Evolutionary conservation across 2,888 invertebrate species (phyloP).

Genomic region (Eupithecia abbreviata): DNA sequence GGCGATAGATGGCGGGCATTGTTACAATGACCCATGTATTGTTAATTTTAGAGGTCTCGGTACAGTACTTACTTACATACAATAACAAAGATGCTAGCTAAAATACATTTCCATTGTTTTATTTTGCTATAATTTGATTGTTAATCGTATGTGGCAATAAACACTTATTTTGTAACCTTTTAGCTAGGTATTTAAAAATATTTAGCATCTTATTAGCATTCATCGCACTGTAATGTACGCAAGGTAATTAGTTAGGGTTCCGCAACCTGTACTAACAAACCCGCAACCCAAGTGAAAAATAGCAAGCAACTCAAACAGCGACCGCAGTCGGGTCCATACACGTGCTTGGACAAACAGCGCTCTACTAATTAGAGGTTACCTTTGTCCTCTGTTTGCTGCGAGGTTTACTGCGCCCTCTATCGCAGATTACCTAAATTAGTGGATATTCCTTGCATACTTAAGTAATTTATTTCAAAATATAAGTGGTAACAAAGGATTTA

Average conservation of each 20-base stretch:
- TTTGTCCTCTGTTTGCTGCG: slow-evolving; percentile 6
- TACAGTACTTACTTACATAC: neutral
- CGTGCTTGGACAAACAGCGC: slow-evolving; percentile 1
- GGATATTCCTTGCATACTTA: neutral
- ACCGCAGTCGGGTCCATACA: neutral
- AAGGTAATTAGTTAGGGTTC: slow-evolving; percentile 2
- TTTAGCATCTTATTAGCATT: neutral
- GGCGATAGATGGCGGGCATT: slow-evolving; percentile 50
- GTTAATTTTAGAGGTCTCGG: neutral
- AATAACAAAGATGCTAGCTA: neutral
- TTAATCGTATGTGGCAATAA: neutral
- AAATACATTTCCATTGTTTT: neutral
- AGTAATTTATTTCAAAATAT: too few relatives aligned
- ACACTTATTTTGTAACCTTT: neutral
- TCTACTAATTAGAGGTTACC: slow-evolving; percentile 3
- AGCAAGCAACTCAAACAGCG: neutral
- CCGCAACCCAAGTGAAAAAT: neutral
- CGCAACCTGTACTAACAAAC: neutral
- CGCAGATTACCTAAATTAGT: neutral
- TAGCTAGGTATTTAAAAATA: neutral
- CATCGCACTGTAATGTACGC: neutral
- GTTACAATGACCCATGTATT: neutral
- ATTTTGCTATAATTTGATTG: neutral
- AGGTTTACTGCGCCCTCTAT: neutral
- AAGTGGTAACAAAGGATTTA: too few relatives aligned